These are phyloP conservation scores for Nomada lathburiana DNA, from an alignment of 2,888 invertebrate species.

Conservation along the genomic window DNA sequence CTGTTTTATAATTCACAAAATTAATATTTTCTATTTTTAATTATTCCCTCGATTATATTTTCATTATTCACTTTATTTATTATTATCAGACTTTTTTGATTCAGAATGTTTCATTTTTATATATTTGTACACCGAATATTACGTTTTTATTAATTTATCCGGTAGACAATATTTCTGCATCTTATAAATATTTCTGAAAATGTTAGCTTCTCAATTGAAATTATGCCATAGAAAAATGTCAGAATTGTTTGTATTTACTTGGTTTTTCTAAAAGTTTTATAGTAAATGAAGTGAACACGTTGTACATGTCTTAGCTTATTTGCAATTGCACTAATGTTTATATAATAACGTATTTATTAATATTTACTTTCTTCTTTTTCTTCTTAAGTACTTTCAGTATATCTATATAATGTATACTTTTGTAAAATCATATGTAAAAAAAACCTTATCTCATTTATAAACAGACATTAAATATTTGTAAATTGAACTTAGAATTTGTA, in stretches of 20 bases:
- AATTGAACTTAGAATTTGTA: conserved; percentile 28
- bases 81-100: conserved; percentile 24
- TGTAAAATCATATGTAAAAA: conserved; percentile 32
- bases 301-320: conserved; percentile 49
- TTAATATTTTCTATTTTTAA: conserved; percentile 51
- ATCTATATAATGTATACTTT: conserved; percentile 28
- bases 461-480: conserved; percentile 39
- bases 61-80: conserved; percentile 27
- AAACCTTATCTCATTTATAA: conserved; percentile 32
- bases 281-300: conserved; percentile 44
- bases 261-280: conserved; percentile 47
- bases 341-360: conserved; percentile 34
- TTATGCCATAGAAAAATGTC: conserved; percentile 29
- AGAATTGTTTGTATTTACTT: conserved; percentile 21
- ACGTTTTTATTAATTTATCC: conserved; percentile 48
- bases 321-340: conserved; percentile 29
- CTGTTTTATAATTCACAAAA: conserved; percentile 38
- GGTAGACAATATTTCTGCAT: conserved; percentile 1
- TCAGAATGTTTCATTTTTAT: conserved; percentile 66
- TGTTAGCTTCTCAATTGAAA: conserved; percentile 35
- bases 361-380: conserved; percentile 31
- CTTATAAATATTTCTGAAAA: conserved; percentile 22
- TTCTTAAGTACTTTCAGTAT: conserved; percentile 6
- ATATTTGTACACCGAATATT: conserved; percentile 58
- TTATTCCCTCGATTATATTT: conserved; percentile 38